Evolutionary conservation across 2,888 invertebrate genomes (phyloP).

Genomic region (Molorchus minor): DNA sequence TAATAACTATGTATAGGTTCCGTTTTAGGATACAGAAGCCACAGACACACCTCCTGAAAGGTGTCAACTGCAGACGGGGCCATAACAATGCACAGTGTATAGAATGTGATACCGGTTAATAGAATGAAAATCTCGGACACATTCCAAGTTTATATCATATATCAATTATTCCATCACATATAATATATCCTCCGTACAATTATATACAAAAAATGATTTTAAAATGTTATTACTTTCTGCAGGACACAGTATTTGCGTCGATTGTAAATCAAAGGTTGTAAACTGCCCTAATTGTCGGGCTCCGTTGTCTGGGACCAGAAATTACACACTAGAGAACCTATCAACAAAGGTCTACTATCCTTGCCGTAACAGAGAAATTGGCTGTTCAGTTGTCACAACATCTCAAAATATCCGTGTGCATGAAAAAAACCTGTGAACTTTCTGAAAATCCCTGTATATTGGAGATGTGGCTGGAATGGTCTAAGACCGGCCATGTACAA

Average conservation of each 20-base stretch:
- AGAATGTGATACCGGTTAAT: too few species aligned
- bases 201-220: too few species aligned
- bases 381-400: constrained; percentile 41
- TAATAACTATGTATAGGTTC: too few species aligned
- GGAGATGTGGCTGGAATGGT: constrained; percentile 39
- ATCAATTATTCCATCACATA: too few species aligned
- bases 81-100: too few species aligned
- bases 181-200: too few species aligned
- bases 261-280: constrained; percentile 39
- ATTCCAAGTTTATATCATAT: too few species aligned
- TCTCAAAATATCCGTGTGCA: constrained; percentile 41
- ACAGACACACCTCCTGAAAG: too few species aligned
- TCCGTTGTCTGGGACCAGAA: constrained; percentile 37
- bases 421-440: constrained; percentile 37
- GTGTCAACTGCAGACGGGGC: too few species aligned
- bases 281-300: constrained; percentile 43
- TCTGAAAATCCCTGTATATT: constrained; percentile 36
- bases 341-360: constrained; percentile 41
- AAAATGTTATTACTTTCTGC: constrained; percentile 3
- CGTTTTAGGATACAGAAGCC: too few species aligned
- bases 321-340: constrained; percentile 46
- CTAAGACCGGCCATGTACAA: constrained; percentile 28
- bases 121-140: too few species aligned
- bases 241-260: constrained; percentile 47
- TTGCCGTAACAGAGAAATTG: constrained; percentile 41